Percentiles rank a stretch among this genome's conserved stretches.
Conservation (phyloP, 2,888 invertebrate species). For the Kryphioiulus occultus region DNA sequence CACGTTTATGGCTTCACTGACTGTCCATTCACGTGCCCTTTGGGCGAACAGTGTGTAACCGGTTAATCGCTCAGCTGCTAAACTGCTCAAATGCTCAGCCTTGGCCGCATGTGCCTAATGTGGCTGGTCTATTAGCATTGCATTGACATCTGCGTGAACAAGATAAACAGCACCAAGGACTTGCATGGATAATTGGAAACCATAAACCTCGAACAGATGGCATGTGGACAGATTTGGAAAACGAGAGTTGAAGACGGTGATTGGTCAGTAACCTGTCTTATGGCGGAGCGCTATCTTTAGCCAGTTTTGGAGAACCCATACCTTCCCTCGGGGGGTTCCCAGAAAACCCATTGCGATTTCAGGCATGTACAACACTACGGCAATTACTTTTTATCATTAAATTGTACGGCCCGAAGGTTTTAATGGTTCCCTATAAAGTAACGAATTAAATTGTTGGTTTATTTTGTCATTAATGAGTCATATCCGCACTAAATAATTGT, state of each 20-base stretch:
- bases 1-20: no score
- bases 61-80: no score
- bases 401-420: not conserved
- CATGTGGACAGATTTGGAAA: slow-evolving; percentile 5
- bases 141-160: not conserved
- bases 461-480: not conserved
- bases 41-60: no score
- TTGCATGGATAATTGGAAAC: not conserved
- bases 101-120: not conserved
- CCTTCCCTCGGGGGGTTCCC: not conserved
- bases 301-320: not conserved
- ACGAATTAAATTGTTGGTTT: not conserved
- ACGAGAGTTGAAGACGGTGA: not conserved
- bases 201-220: not conserved
- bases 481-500: not conserved
- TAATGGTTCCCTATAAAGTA: not conserved
- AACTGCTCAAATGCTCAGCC: no score
- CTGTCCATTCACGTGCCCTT: no score
- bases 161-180: not conserved
- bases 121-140: not conserved
- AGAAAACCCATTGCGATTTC: not conserved
- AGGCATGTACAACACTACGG: not conserved
- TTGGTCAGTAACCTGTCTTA: not conserved
- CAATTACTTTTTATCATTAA: not conserved
- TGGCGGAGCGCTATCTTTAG: not conserved